Base-by-base conservation (phyloP, 2,113 vertebrate genomes). In the Pomatorhinus ruficollis region DNA sequence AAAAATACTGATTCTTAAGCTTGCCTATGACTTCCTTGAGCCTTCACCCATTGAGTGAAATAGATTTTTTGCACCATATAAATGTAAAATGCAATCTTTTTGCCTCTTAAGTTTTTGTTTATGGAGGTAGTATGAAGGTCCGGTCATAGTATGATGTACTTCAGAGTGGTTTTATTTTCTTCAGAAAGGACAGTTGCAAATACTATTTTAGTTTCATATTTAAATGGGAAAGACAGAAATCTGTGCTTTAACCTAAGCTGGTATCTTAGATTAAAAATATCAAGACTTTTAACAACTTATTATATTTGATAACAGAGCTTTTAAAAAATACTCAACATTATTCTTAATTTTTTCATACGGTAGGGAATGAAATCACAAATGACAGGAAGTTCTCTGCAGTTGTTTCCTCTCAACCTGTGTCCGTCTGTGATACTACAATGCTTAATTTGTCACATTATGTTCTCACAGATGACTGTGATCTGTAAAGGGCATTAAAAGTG, bases 1-100 rank as follows among this genome's bases (percentile, higher is more conserved):
- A 97, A 97, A 97, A 90, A 85, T 86, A 59, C 2, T 49, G 63
- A 70, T 96, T 96, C 85, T 57, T 96, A 89, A 90, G 10, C 16
- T 65, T 47, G 15, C n/a, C 60, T 54, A 52, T 92, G 80, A 64
- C 30, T 96, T 90, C 15, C 20, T 95, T 88, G 49, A 82, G 45
- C 31, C 14, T n/a, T 28, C 5, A 49, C 19, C 35, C 2, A 1
- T 33, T 59, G 31, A 3, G 5, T 77, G 47, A 69, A 77, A 49
- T 54, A n/a, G 47, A 47, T 39, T 25, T 30, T 65, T 87, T 63
- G 22, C 9, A n/a, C 12, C 28, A 11, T 75, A 13, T 66, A 39
- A 42, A 72, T 23, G 19, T 77, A 16, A 42, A 65, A 49, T 61
- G 19, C 28, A 42, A 2, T 70, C 5, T 50, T 14, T 74, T 83